Evolutionary conservation across 1,140 invertebrate species (phyloP), one percentile per base, ranked within the genome.

Genomic region (Eciton burchellii): DNA sequence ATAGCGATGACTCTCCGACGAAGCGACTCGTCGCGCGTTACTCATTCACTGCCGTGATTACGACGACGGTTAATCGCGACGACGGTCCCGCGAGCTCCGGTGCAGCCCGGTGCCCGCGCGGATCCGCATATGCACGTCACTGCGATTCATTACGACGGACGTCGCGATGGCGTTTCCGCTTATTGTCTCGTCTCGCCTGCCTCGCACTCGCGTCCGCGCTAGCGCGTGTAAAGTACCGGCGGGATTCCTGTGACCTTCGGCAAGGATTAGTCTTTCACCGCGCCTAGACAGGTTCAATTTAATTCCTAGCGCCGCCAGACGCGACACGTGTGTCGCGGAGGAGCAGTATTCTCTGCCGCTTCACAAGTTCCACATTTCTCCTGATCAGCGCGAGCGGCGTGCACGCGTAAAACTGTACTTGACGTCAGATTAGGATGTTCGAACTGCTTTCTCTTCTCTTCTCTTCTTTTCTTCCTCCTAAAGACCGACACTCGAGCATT

Each of bases 141-240:
- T 60, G 77, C 41, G 59, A 81, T 72, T 81, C 54, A 72, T 81
- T 72, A 81, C 54, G 41, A 35, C 45, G 26, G 54, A 81, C 45
- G 19, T 29, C 56, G 65, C 66, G 62, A 81, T 62, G 57, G 76
- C 49, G 68, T 56, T 84, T 81, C 57, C 82, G 74, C 56, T 71
- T 81, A 73, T 82, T 68, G 66, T 72, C 54, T 56, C 45, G 66
- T 35, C 35, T 35, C n/a, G n/a, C 62, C 49, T 12, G 35, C 54
- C 63, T 56, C 52, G 19, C 72, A 73, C 56, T 60, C 43, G 43
- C 60, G 29, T 63, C 45, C 43, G 59, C 29, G n/a, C n/a, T 60
- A 60, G 35, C 57, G 9, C 24, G 12, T 1, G 57, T 19, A 35
- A 19, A 35, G 63, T 9, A 52, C 21, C 11, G n/a, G 59, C 6